Percentiles rank a stretch among this genome's conserved stretches.
phyloP scores from a whole-genome alignment of 2,797 vertebrate species.

The Pangasius mekongensis region DNA sequence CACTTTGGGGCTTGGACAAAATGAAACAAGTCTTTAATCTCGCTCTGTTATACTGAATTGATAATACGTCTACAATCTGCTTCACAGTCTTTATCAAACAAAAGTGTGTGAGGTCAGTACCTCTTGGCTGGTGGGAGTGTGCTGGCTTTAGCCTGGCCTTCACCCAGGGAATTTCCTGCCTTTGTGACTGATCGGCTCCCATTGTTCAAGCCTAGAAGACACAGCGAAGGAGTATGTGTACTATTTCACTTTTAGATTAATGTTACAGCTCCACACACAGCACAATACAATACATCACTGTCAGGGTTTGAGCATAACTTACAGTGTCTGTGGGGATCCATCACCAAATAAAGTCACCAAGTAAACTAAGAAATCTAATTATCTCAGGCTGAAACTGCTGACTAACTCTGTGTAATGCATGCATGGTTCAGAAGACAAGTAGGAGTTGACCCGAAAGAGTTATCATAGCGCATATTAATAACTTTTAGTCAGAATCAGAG shows the following conservation, averaged over 20 bases:
- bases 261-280: slow-evolving; percentile 12
- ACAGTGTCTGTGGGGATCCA: slow-evolving; percentile 8
- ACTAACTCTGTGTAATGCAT: neutral
- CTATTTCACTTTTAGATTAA: slow-evolving; percentile 26
- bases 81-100: neutral
- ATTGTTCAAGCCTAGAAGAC: slow-evolving; percentile 70
- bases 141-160: slow-evolving; percentile 77
- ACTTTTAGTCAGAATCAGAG: neutral
- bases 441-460: neutral
- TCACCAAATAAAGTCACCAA: neutral
- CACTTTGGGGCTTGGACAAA: slow-evolving; percentile 76
- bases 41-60: neutral
- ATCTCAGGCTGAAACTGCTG: slow-evolving; percentile 11
- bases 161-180: slow-evolving; percentile 71
- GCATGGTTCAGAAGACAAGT: neutral
- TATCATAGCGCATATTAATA: neutral
- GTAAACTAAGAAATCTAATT: neutral
- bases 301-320: neutral
- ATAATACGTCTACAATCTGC: neutral
- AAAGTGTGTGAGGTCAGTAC: slow-evolving; percentile 61
- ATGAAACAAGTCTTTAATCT: neutral
- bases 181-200: slow-evolving; percentile 67
- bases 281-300: slow-evolving; percentile 30
- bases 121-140: slow-evolving; percentile 82
- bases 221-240: slow-evolving; percentile 21